These are phyloP conservation scores for Piezodorus guildinii DNA, from an alignment of 1,140 invertebrate genomes.

Conservation along the genomic window DNA sequence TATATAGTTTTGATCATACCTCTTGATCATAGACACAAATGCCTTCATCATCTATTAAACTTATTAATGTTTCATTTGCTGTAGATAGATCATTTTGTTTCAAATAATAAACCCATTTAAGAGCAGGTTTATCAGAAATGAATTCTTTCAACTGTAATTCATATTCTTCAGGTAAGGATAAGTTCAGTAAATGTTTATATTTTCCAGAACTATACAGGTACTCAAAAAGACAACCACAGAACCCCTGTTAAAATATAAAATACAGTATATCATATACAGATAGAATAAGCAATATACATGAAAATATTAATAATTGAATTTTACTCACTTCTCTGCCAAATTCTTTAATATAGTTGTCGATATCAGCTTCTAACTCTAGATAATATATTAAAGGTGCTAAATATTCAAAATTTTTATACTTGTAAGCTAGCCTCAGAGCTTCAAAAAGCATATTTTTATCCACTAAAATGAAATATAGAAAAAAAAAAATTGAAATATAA, in stretches of 20 bases:
- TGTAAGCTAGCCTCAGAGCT: not conserved
- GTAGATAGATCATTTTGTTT: not conserved
- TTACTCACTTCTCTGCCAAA: not conserved
- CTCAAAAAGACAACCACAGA: not conserved
- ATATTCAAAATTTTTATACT: conserved; percentile 11
- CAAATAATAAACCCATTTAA: not conserved
- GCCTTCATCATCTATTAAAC: not conserved
- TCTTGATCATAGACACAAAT: not conserved
- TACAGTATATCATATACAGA: not conserved
- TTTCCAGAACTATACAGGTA: not conserved
- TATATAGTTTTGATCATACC: not conserved
- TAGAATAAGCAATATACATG: not conserved
- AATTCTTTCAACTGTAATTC: not conserved
- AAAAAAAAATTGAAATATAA: not conserved
- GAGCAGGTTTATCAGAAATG: not conserved
- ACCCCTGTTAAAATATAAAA: conserved; percentile 1
- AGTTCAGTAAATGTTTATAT: not conserved
- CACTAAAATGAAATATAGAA: not conserved
- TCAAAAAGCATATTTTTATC: not conserved
- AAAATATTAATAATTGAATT: not conserved
- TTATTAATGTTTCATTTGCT: not conserved
- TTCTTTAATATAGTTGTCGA: not conserved
- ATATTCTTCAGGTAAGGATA: not conserved
- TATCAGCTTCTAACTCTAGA: not conserved
- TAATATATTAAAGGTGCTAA: not conserved